These are phyloP conservation scores for Girardinichthys multiradiatus DNA, from an alignment of 2,113 vertebrate species.

Conservation along the genomic window DNA sequence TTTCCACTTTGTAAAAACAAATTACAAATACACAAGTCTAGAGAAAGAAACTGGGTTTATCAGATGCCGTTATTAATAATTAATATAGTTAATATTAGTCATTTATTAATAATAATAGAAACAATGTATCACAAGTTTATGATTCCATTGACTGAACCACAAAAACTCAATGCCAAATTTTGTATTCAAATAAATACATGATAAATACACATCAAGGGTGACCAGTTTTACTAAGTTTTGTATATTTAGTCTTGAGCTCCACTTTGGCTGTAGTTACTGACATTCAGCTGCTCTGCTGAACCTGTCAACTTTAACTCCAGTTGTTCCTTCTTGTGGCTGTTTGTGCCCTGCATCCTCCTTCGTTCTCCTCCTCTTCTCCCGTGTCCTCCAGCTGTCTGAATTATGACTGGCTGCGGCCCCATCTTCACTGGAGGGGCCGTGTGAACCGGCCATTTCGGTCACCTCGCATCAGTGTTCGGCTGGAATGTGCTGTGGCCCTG, in stretches of 20 bases:
- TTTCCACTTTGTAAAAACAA: background rate
- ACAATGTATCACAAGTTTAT: no score
- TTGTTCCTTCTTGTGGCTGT: constrained; percentile 63
- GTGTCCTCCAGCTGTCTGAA: constrained; percentile 57
- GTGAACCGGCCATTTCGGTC: constrained; percentile 76
- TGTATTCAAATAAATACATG: background rate
- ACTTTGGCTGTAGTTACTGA: constrained; percentile 45
- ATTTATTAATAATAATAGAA: no score
- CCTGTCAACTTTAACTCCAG: constrained; percentile 64
- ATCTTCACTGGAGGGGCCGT: constrained; percentile 69
- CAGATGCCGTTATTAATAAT: no score
- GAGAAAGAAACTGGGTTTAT: background rate
- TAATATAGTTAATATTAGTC: no score
- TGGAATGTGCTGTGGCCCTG: constrained; percentile 72
- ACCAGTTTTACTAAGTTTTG: constrained; percentile 20
- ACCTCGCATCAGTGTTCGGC: constrained; percentile 79
- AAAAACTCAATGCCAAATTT: background rate
- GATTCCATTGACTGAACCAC: no score
- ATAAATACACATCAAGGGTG: background rate
- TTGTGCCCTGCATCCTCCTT: constrained; percentile 57
- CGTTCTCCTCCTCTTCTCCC: constrained; percentile 23
- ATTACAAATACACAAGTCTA: background rate
- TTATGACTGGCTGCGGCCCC: constrained; percentile 47
- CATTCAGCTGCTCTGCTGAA: constrained; percentile 70
- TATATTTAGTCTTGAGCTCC: constrained; percentile 21